These are phyloP conservation scores for Enteromius unitaeniatus DNA, from an alignment of 2,797 vertebrate genomes.

Conservation along the genomic window DNA sequence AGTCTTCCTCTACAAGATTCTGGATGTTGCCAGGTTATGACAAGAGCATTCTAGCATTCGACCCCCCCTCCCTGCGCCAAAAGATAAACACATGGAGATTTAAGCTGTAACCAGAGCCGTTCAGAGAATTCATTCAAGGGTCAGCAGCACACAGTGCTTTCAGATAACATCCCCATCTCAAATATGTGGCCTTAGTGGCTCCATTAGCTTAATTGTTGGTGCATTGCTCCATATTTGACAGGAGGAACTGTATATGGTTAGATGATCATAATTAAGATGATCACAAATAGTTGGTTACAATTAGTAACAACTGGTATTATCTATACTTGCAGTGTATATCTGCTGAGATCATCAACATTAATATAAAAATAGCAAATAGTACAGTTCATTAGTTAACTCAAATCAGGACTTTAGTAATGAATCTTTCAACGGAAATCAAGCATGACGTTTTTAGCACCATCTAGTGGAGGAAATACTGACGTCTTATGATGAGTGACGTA, in stretches of 20 bases:
- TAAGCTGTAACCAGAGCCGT: constrained; percentile 55
- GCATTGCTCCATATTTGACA: not conserved
- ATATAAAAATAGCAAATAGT: not conserved
- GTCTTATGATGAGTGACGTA: not conserved
- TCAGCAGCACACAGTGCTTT: constrained; percentile 28
- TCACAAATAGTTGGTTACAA: not conserved
- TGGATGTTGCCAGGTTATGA: constrained; percentile 56
- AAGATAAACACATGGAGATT: constrained; percentile 57
- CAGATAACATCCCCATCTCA: constrained; percentile 33
- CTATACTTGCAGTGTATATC: not conserved
- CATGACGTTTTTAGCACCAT: constrained; percentile 63
- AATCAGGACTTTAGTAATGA: not conserved
- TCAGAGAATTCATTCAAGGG: constrained; percentile 53
- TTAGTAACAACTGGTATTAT: not conserved
- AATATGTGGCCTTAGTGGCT: constrained; percentile 5
- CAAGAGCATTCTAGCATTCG: constrained; percentile 50
- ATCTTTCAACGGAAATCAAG: constrained; percentile 8
- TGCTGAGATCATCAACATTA: not conserved
- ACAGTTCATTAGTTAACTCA: not conserved
- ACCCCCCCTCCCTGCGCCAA: constrained; percentile 16
- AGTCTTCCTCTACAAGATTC: constrained; percentile 29
- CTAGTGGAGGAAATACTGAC: constrained; percentile 66
- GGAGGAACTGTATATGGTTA: not conserved
- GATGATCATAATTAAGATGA: not conserved
- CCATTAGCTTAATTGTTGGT: not conserved